A percentile compares a stretch with the other conserved stretches of the same genome.
phyloP scores from a whole-genome alignment of 2,797 vertebrate species.

The Lutjanus argentimaculatus region DNA sequence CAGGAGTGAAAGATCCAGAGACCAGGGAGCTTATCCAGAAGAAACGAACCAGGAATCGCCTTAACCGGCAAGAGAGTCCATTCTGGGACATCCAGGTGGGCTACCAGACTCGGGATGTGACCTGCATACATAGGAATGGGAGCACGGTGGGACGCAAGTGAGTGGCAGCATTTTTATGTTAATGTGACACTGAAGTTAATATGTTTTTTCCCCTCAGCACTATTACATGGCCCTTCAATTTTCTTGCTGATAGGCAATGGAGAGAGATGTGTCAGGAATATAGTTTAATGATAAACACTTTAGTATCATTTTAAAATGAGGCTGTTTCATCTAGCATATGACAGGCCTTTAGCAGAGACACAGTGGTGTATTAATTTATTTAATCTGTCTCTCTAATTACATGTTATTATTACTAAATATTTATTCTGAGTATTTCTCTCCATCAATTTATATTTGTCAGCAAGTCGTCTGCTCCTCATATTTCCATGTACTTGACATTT shows the following conservation, averaged over 20 bases:
- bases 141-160: constrained; percentile 90
- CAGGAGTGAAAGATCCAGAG: constrained; percentile 90
- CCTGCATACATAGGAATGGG: constrained; percentile 92
- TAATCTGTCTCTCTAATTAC: not conserved
- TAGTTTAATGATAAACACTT: not conserved
- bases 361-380: not conserved
- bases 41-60: constrained; percentile 94
- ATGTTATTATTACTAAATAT: not conserved
- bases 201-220: not conserved
- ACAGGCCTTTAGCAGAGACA: not conserved
- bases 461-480: not conserved
- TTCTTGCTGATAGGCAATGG: not conserved
- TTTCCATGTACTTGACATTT: not conserved
- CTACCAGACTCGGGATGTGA: constrained; percentile 93
- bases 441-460: not conserved
- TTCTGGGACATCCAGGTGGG: constrained; percentile 98
- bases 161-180: constrained; percentile 57
- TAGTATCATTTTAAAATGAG: not conserved
- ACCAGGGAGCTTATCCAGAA: constrained; percentile 96
- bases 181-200: constrained; percentile 4
- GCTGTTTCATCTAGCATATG: not conserved
- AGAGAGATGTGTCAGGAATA: constrained; percentile 5
- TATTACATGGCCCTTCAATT: not conserved
- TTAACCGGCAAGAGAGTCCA: constrained; percentile 94
- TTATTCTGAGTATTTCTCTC: not conserved